A percentile compares a stretch with the other conserved stretches of the same genome.
Evolutionary conservation across 2,888 invertebrate genomes (phyloP).

Genomic region (Phasia obesa): DNA sequence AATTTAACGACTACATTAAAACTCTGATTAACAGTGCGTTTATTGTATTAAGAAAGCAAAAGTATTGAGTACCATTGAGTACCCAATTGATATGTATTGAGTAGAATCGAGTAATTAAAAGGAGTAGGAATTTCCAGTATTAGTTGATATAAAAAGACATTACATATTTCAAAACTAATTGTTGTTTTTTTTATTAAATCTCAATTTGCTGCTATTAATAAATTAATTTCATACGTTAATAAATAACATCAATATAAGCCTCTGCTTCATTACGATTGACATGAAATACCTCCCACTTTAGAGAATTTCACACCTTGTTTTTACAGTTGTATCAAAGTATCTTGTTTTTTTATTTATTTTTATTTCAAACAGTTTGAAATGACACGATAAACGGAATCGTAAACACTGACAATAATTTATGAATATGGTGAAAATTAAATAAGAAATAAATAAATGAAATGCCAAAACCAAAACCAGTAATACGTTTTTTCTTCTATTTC

Average conservation of each 20-base stretch:
- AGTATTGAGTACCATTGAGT: too few species aligned
- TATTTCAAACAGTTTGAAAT: conserved; percentile 13
- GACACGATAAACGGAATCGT: conserved; percentile 44
- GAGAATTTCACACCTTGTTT: conserved; percentile 60
- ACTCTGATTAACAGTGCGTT: too few species aligned
- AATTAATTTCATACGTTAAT: conserved; percentile 14
- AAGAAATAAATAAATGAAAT: conserved; percentile 26
- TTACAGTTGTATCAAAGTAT: background rate
- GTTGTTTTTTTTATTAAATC: too few species aligned
- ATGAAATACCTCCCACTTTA: conserved; percentile 65
- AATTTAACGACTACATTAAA: too few species aligned
- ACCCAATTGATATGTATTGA: too few species aligned
- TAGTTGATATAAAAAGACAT: too few species aligned
- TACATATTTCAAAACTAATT: too few species aligned
- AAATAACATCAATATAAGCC: conserved; percentile 10
- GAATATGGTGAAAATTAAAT: conserved; percentile 49
- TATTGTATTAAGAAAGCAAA: too few species aligned
- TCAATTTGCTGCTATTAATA: too few species aligned
- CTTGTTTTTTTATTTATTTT: background rate
- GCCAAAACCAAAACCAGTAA: conserved; percentile 24
- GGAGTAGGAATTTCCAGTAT: too few species aligned
- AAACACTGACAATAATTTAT: conserved; percentile 66
- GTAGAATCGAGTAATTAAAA: too few species aligned
- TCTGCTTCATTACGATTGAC: conserved; percentile 46
- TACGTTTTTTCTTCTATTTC: conserved; percentile 11